A percentile compares a stretch with the other conserved stretches of the same genome.
phyloP scores from a whole-genome alignment of 2,888 invertebrate genomes.

The Rosalia funebris region DNA sequence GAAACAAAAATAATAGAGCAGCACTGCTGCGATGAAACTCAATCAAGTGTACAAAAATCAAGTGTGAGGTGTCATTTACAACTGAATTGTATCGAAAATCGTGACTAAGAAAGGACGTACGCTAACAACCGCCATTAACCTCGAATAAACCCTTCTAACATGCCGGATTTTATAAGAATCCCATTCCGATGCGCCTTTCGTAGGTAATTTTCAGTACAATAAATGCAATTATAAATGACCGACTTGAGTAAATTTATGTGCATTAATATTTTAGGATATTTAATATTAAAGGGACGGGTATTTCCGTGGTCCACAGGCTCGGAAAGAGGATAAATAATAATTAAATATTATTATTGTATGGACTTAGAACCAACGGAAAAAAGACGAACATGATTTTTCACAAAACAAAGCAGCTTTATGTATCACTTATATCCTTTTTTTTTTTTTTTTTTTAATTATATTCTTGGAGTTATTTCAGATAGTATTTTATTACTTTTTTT shows the following conservation, averaged over 20 bases:
- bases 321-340: conserved; percentile 60
- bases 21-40: conserved; percentile 24
- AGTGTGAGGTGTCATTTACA: conserved; percentile 21
- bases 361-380: conserved; percentile 62
- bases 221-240: conserved; percentile 17
- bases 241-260: conserved; percentile 23
- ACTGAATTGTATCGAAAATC: conserved; percentile 10
- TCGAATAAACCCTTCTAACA: background rate
- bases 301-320: conserved; percentile 66
- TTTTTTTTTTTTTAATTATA: too few relatives aligned
- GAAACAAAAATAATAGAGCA: conserved; percentile 38
- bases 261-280: conserved; percentile 28
- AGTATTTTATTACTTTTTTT: background rate
- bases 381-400: conserved; percentile 27
- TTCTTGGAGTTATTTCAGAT: too few relatives aligned
- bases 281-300: conserved; percentile 62
- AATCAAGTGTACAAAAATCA: conserved; percentile 22
- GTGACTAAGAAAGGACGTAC: background rate
- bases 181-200: conserved; percentile 1
- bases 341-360: conserved; percentile 50
- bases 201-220: conserved; percentile 7
- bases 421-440: background rate
- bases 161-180: background rate
- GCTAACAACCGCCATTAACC: background rate
- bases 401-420: conserved; percentile 21